Percentiles rank a stretch among this genome's conserved stretches.
Conservation (phyloP, 1,140 invertebrate genomes). For the Anastrepha ludens region DNA sequence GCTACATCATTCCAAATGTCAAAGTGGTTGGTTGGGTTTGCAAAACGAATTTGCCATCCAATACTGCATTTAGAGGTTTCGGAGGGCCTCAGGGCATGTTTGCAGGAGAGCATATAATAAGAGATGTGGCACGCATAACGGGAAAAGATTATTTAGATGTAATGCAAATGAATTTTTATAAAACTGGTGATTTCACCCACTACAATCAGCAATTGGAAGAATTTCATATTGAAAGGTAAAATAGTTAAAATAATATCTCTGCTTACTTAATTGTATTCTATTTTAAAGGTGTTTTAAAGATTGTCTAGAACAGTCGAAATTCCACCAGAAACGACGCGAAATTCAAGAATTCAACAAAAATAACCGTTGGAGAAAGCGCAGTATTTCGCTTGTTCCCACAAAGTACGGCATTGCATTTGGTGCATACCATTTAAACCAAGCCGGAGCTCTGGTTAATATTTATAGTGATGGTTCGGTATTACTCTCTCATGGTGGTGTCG, state of each 20-base stretch:
- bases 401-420: slow-evolving; percentile 94
- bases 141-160: slow-evolving; percentile 78
- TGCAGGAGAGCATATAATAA: slow-evolving; percentile 84
- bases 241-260: background rate
- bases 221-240: slow-evolving; percentile 81
- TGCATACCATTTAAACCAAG: slow-evolving; percentile 88
- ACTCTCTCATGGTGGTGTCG: slow-evolving; percentile 92
- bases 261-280: background rate
- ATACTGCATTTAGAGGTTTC: slow-evolving; percentile 93
- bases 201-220: slow-evolving; percentile 85
- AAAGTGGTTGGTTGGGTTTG: slow-evolving; percentile 83
- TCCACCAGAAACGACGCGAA: slow-evolving; percentile 77
- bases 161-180: slow-evolving; percentile 86
- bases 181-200: slow-evolving; percentile 86
- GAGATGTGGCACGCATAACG: slow-evolving; percentile 84
- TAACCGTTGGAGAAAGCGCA: slow-evolving; percentile 91
- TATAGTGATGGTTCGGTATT: slow-evolving; percentile 95
- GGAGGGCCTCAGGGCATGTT: slow-evolving; percentile 94
- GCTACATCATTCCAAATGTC: slow-evolving; percentile 84
- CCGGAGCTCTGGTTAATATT: slow-evolving; percentile 90
- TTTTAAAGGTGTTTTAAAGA: slow-evolving; percentile 85
- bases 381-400: slow-evolving; percentile 89
- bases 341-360: slow-evolving; percentile 85
- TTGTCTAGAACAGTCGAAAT: slow-evolving; percentile 83
- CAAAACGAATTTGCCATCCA: slow-evolving; percentile 90